A percentile compares a stretch with the other conserved stretches of the same genome.
Evolutionary conservation across 2,797 vertebrate genomes (phyloP).

Genomic region (Okamejei kenojei): DNA sequence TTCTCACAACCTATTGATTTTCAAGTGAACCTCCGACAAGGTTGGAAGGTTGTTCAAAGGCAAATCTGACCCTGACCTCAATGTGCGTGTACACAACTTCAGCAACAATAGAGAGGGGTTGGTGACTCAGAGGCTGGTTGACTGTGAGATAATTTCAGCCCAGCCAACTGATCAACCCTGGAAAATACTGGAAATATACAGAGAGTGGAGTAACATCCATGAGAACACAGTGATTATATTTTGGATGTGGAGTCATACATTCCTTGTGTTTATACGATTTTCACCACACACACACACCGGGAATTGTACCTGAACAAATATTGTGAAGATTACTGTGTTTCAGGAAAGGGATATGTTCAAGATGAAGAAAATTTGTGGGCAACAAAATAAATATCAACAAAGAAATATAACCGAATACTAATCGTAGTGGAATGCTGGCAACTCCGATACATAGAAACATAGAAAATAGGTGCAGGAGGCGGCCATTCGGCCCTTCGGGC

Average conservation of each 20-base stretch:
- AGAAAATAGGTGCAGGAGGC: no score
- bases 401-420: neutral
- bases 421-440: neutral
- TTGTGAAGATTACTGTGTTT: neutral
- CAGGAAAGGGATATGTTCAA: neutral
- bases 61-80: no score
- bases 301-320: neutral
- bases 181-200: neutral
- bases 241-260: neutral
- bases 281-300: neutral
- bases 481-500: no score
- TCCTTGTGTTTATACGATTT: neutral
- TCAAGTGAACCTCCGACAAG: no score
- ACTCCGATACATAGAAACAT: neutral
- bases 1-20: no score
- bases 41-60: no score
- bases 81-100: no score
- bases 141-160: neutral
- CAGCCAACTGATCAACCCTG: neutral
- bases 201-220: neutral
- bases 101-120: neutral
- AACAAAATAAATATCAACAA: conserved; percentile 10
- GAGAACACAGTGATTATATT: neutral
- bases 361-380: neutral
- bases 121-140: neutral